phyloP scores from a whole-genome alignment of 2,797 vertebrate species.

The Pagetopsis macropterus region DNA sequence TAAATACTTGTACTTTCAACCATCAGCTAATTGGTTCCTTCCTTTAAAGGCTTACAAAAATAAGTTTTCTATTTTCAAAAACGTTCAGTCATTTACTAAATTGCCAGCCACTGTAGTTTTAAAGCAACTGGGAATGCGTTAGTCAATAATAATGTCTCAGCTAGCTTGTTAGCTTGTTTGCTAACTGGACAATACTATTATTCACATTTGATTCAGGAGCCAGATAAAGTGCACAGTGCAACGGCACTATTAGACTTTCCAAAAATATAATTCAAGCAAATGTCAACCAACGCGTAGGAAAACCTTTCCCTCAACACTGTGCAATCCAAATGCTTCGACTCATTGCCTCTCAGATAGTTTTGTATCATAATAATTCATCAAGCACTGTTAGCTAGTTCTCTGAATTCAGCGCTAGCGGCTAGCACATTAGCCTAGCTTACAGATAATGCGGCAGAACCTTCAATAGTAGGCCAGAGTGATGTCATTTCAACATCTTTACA shows the following conservation, averaged over 20 bases:
- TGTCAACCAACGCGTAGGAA: neutral
- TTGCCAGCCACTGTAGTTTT: neutral
- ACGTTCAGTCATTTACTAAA: no score
- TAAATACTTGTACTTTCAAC: neutral
- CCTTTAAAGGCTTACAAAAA: neutral
- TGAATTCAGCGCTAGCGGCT: neutral
- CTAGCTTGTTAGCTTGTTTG: constrained; percentile 5
- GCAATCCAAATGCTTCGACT: neutral
- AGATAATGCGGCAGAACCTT: neutral
- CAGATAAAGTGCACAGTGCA: no score
- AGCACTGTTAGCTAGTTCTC: neutral
- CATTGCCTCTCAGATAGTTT: neutral
- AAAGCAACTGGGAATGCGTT: neutral
- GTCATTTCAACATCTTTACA: neutral
- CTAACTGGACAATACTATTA: neutral
- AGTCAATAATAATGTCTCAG: neutral
- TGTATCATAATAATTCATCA: neutral
- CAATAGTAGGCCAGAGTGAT: neutral
- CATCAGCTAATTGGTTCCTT: neutral
- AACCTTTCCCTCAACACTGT: neutral
- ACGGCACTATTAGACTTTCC: neutral
- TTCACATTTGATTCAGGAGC: neutral
- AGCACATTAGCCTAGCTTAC: neutral
- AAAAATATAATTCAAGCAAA: neutral
- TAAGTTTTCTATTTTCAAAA: no score